A percentile compares a stretch with the other conserved stretches of the same genome.
These are phyloP conservation scores for Caenorhabditis plicata DNA, from an alignment of 2,888 invertebrate species.

Conservation along the genomic window DNA sequence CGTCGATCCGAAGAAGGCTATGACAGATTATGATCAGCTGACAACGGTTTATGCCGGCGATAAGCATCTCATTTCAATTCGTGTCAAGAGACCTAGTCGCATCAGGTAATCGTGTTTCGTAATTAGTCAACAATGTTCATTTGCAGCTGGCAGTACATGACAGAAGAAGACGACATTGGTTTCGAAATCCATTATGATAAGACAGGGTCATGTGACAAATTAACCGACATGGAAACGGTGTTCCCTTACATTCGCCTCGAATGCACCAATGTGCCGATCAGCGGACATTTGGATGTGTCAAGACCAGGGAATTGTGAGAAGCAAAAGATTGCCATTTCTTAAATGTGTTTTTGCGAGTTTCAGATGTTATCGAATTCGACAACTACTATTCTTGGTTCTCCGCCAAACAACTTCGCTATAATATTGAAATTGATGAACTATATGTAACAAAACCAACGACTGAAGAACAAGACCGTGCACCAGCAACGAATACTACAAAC, in stretches of 20 bases:
- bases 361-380: slow-evolving; percentile 65
- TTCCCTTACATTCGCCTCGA: slow-evolving; percentile 65
- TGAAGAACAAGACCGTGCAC: too few relatives aligned
- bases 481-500: too few relatives aligned
- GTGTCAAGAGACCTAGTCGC: slow-evolving; percentile 51
- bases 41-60: slow-evolving; percentile 65
- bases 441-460: too few relatives aligned
- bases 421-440: slow-evolving; percentile 62
- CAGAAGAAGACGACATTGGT: slow-evolving; percentile 64
- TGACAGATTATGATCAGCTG: slow-evolving; percentile 62
- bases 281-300: slow-evolving; percentile 54
- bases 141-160: slow-evolving; percentile 65
- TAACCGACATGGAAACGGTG: slow-evolving; percentile 63
- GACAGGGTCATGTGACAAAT: slow-evolving; percentile 44
- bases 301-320: slow-evolving; percentile 59
- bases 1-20: slow-evolving; percentile 54
- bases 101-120: slow-evolving; percentile 37
- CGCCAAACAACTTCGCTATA: slow-evolving; percentile 65
- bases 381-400: slow-evolving; percentile 65
- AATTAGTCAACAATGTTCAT: slow-evolving; percentile 6
- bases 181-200: slow-evolving; percentile 63
- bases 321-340: not conserved
- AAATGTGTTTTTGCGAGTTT: slow-evolving; percentile 10
- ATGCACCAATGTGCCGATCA: slow-evolving; percentile 62
- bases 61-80: slow-evolving; percentile 63